Evolutionary conservation across 2,888 invertebrate species (phyloP).

Genomic region (Phyllotreta striolata): DNA sequence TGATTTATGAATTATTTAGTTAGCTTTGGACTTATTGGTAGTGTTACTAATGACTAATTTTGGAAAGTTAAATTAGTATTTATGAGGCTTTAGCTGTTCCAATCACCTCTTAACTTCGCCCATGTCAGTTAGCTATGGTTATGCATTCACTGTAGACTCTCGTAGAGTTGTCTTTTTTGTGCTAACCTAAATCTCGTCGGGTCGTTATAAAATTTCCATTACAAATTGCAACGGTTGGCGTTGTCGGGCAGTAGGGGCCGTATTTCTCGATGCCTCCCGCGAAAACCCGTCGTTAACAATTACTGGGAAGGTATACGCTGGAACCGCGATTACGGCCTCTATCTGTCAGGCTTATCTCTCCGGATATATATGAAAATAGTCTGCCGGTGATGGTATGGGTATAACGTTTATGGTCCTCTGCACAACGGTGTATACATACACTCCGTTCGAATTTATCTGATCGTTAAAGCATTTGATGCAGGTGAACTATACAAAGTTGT

Average conservation of each 20-base stretch:
- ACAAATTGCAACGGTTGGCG: slow-evolving; percentile 1
- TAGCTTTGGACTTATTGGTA: no score
- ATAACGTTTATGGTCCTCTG: slow-evolving; percentile 20
- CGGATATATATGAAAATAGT: slow-evolving; percentile 25
- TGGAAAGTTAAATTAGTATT: no score
- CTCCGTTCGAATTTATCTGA: slow-evolving; percentile 10
- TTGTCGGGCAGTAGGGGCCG: slow-evolving; percentile 10
- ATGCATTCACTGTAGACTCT: no score
- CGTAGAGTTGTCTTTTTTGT: no score
- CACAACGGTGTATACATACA: neutral
- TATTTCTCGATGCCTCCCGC: slow-evolving; percentile 22
- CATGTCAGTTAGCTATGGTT: no score
- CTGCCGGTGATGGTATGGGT: slow-evolving; percentile 19
- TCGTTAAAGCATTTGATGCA: slow-evolving; percentile 13
- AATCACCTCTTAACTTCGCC: no score
- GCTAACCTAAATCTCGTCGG: neutral
- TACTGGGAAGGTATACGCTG: slow-evolving; percentile 17
- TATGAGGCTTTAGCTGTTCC: no score
- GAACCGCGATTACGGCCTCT: slow-evolving; percentile 24
- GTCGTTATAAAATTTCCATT: neutral
- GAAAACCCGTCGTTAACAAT: slow-evolving; percentile 28
- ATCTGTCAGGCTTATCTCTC: slow-evolving; percentile 23
- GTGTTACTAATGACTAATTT: no score
- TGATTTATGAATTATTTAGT: no score
- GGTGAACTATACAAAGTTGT: slow-evolving; percentile 8